phyloP scores from a whole-genome alignment of 2,113 vertebrate species.

The Scytalopus superciliaris region DNA sequence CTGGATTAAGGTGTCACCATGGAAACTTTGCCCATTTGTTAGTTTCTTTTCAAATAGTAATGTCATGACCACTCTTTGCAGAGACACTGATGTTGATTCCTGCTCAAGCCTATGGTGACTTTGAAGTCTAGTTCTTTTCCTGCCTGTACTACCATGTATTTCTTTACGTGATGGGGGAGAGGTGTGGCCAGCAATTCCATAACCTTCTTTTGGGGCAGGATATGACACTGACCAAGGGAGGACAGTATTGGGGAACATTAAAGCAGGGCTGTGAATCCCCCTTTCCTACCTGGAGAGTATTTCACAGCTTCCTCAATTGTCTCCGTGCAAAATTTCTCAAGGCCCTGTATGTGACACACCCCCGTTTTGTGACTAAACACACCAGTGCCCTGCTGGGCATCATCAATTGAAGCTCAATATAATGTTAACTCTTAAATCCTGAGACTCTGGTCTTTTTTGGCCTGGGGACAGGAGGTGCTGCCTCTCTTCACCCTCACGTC shows the following conservation, averaged over 20 bases:
- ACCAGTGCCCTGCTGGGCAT: slow-evolving; percentile 66
- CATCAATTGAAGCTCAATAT: slow-evolving; percentile 77
- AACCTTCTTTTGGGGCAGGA: not conserved
- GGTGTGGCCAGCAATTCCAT: not conserved
- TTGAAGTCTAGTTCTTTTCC: not conserved
- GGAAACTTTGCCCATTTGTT: not conserved
- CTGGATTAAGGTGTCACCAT: not conserved
- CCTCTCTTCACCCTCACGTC: not conserved
- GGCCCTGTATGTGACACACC: not conserved
- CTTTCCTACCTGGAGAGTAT: not conserved
- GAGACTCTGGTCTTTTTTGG: not conserved
- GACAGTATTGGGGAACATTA: not conserved
- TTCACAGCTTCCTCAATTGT: not conserved
- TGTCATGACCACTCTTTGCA: not conserved
- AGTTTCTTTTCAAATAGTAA: not conserved
- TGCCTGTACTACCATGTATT: not conserved
- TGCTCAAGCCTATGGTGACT: not conserved
- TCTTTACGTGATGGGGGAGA: not conserved
- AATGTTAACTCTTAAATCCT: slow-evolving; percentile 52
- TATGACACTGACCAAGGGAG: not conserved
- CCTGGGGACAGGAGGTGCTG: not conserved
- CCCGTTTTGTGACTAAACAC: not conserved
- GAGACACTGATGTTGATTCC: not conserved
- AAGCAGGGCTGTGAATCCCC: not conserved
- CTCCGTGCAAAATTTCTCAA: not conserved